These are phyloP conservation scores for Cassiopea xamachana DNA, from an alignment of 30 jellyfish, hydroid and myxozoan species.

Conservation along the genomic window DNA sequence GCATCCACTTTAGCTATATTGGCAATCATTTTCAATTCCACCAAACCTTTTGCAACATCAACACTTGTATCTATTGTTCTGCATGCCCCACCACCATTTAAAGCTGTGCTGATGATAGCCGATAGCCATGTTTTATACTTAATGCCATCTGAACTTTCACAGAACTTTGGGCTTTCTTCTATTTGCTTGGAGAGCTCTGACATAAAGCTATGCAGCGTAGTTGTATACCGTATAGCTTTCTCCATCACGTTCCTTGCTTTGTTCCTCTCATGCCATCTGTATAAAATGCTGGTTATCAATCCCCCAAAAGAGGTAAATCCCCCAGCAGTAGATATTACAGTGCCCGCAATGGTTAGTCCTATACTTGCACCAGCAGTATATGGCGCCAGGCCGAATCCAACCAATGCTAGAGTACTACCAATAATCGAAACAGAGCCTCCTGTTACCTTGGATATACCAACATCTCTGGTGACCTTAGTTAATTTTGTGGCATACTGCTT, in stretches of 20 bases:
- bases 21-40: neutral
- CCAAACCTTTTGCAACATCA: neutral
- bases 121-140: neutral
- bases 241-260: conserved; percentile 10
- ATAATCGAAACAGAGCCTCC: conserved; percentile 30
- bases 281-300: conserved; percentile 5
- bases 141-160: neutral
- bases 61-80: neutral
- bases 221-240: neutral
- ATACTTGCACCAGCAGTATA: conserved; percentile 40
- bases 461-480: conserved; percentile 13
- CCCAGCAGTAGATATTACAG: conserved; percentile 41
- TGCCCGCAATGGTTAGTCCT: conserved; percentile 30
- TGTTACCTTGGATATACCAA: conserved; percentile 17
- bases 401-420: conserved; percentile 8
- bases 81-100: neutral
- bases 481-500: conserved; percentile 4
- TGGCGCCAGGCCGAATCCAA: conserved; percentile 36
- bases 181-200: neutral
- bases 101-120: neutral
- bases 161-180: neutral
- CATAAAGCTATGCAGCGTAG: neutral
- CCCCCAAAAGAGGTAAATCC: conserved; percentile 34
- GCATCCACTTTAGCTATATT: neutral
- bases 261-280: neutral